Percentiles rank a stretch among this genome's conserved stretches.
phyloP scores from a whole-genome alignment of 2,113 vertebrate species.

The Tringa solitaria region DNA sequence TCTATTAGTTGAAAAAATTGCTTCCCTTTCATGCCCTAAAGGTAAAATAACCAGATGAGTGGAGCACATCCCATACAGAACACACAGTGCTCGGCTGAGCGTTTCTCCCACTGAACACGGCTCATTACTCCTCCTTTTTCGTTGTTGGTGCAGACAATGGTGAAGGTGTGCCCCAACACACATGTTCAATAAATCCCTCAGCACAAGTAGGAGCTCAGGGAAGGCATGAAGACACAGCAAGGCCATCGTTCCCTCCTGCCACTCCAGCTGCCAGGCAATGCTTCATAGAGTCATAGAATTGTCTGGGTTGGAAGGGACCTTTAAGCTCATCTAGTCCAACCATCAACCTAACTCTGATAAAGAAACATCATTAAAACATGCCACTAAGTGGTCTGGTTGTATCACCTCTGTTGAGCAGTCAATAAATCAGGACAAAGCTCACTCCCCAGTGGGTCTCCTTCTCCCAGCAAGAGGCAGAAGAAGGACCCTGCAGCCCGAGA shows the following conservation, averaged over 20 bases:
- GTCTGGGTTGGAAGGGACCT: no score
- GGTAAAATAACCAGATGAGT: background rate
- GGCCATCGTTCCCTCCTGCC: background rate
- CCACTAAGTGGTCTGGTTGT: no score
- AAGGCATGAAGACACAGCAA: background rate
- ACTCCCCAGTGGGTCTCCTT: background rate
- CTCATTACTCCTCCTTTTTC: background rate
- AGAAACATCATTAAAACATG: no score
- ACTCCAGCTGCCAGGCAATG: background rate
- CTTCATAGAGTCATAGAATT: background rate
- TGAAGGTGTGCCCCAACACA: background rate
- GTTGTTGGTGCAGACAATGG: fast-evolving
- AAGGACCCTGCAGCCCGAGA: background rate
- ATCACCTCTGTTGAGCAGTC: no score
- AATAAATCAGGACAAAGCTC: background rate
- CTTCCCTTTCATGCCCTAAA: background rate
- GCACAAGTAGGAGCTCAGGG: background rate
- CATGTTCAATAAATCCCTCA: background rate
- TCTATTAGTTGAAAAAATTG: background rate
- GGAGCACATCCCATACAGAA: background rate
- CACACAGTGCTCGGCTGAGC: background rate
- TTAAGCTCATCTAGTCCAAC: no score
- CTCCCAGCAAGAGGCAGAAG: background rate
- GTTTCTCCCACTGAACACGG: background rate
- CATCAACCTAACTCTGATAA: no score